Conservation (phyloP, 2,113 vertebrate species). For the Chauna torquata region DNA sequence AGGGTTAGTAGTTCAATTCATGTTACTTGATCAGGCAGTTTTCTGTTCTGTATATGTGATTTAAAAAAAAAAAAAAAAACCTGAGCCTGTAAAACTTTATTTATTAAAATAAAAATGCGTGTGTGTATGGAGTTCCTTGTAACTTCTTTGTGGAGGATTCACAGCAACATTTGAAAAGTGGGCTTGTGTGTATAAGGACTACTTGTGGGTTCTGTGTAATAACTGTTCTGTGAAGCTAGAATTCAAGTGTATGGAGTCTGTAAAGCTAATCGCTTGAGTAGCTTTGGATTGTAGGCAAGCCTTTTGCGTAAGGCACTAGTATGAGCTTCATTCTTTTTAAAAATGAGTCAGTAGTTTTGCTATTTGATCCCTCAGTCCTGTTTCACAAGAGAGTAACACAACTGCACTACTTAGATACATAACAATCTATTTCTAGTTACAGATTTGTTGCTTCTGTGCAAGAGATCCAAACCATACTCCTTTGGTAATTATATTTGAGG, state of each 20-base stretch:
- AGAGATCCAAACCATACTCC: neutral
- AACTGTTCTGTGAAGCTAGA: neutral
- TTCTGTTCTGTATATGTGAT: slow-evolving; percentile 74
- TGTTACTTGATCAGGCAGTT: slow-evolving; percentile 24
- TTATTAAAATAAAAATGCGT: slow-evolving; percentile 73
- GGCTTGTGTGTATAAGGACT: neutral
- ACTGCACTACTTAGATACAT: neutral
- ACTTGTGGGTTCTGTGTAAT: neutral
- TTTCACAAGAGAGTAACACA: neutral
- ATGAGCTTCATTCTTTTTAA: neutral
- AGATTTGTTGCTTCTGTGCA: neutral
- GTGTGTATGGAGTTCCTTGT: slow-evolving; percentile 27
- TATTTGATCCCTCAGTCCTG: neutral
- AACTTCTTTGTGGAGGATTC: neutral
- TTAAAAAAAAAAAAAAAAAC: slow-evolving; percentile 26
- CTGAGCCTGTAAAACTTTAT: slow-evolving; percentile 64
- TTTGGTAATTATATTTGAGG: neutral
- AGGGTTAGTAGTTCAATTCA: neutral
- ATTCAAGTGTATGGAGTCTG: neutral
- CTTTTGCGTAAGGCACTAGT: neutral
- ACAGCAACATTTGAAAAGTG: neutral
- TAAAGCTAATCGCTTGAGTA: neutral
- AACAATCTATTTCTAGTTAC: neutral
- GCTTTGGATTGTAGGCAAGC: neutral
- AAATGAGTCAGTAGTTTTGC: neutral